A percentile compares a stretch with the other conserved stretches of the same genome.
Evolutionary conservation across 2,888 invertebrate species (phyloP).

Genomic region (Peribatodes rhomboidaria): DNA sequence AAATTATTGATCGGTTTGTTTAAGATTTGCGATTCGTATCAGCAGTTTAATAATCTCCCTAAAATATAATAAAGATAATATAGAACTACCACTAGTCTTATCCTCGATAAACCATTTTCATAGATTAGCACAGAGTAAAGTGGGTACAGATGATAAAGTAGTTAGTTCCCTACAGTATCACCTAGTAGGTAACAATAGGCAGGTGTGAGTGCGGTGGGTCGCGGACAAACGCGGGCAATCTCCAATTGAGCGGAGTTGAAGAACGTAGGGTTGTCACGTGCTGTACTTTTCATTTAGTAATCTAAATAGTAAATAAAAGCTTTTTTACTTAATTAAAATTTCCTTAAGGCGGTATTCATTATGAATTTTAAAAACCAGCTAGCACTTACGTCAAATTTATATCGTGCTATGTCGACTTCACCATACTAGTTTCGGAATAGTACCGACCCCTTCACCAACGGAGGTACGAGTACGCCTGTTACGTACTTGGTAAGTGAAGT

Average conservation of each 20-base stretch:
- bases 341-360: too few relatives aligned
- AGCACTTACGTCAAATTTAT: too few relatives aligned
- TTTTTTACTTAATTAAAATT: neutral
- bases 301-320: neutral
- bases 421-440: too few relatives aligned
- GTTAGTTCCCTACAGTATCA: neutral
- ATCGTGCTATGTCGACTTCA: too few relatives aligned
- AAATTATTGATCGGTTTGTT: too few relatives aligned
- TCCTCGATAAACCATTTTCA: neutral
- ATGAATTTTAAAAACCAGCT: too few relatives aligned
- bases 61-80: too few relatives aligned
- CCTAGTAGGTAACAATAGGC: slow-evolving; percentile 32
- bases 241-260: slow-evolving; percentile 47
- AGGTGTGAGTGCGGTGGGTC: slow-evolving; percentile 42
- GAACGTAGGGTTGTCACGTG: slow-evolving; percentile 37
- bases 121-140: neutral
- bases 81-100: neutral
- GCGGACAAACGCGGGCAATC: slow-evolving; percentile 43
- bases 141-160: neutral
- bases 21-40: too few relatives aligned
- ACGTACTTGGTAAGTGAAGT: too few relatives aligned
- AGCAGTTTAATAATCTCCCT: too few relatives aligned
- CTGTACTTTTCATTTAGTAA: neutral
- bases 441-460: too few relatives aligned
- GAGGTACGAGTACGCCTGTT: too few relatives aligned